These are phyloP conservation scores for Antennarius striatus DNA, from an alignment of 2,113 vertebrate species.

Conservation along the genomic window DNA sequence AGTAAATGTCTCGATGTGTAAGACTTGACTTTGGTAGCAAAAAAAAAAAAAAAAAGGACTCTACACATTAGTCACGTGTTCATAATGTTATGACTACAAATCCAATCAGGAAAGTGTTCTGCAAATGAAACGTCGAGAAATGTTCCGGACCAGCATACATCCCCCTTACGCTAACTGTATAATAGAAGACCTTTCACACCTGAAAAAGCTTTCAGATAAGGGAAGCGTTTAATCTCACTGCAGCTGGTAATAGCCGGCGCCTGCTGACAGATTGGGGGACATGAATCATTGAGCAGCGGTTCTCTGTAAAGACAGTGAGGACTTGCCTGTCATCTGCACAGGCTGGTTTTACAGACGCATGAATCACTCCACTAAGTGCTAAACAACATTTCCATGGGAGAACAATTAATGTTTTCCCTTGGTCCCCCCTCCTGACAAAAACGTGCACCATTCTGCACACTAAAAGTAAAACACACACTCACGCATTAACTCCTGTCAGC, in stretches of 20 bases:
- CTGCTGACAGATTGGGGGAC: slow-evolving; percentile 63
- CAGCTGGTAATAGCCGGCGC: slow-evolving; percentile 14
- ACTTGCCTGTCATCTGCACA: slow-evolving; percentile 63
- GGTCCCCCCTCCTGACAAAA: slow-evolving; percentile 24
- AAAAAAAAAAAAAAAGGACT: too few species aligned
- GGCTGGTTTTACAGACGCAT: slow-evolving; percentile 51
- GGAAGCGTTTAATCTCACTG: slow-evolving; percentile 10
- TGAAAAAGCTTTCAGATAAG: background rate
- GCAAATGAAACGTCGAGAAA: too few species aligned
- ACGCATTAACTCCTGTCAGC: slow-evolving; percentile 7
- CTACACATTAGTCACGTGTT: too few species aligned
- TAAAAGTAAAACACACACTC: slow-evolving; percentile 6
- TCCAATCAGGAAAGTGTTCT: too few species aligned
- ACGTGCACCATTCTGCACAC: slow-evolving; percentile 19
- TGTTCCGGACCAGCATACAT: background rate
- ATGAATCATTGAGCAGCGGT: slow-evolving; percentile 62
- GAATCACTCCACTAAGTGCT: slow-evolving; percentile 64
- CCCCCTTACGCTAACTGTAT: slow-evolving; percentile 1
- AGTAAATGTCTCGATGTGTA: too few species aligned
- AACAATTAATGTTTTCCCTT: slow-evolving; percentile 63
- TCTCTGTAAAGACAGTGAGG: slow-evolving; percentile 52
- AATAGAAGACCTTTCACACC: background rate
- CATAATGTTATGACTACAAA: too few species aligned
- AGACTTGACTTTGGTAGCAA: too few species aligned
- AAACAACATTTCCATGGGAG: slow-evolving; percentile 66